phyloP scores from a whole-genome alignment of 2,113 vertebrate genomes.

The Chrysemys picta region DNA sequence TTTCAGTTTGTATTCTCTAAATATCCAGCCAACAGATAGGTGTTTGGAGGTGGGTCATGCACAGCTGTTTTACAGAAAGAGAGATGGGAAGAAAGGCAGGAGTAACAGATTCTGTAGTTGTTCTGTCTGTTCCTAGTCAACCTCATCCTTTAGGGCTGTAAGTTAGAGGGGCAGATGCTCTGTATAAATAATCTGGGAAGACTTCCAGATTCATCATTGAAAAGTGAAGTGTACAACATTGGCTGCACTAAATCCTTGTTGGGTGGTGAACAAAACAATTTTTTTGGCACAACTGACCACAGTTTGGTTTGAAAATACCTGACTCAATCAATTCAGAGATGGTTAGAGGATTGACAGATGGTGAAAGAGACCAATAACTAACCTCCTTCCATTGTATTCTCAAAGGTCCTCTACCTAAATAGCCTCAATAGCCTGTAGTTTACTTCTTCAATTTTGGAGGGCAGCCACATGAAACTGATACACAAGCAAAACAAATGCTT shows the following conservation, averaged over 20 bases:
- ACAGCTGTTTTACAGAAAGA: not conserved
- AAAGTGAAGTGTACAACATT: not conserved
- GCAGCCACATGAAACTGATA: conserved; percentile 50
- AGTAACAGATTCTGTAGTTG: not conserved
- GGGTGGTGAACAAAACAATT: not conserved
- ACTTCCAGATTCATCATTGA: conserved; percentile 6
- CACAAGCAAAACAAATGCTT: conserved; percentile 55
- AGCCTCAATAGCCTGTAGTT: conserved; percentile 24
- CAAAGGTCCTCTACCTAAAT: not conserved
- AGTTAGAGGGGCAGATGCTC: conserved; percentile 6
- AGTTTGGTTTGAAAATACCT: conserved; percentile 35
- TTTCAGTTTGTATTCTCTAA: conserved; percentile 27
- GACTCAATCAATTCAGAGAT: not conserved
- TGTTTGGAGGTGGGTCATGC: not conserved
- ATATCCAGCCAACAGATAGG: not conserved
- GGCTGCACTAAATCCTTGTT: not conserved
- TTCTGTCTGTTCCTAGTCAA: not conserved
- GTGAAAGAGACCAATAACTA: conserved; percentile 31
- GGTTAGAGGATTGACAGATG: conserved; percentile 54
- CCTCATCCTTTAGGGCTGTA: not conserved
- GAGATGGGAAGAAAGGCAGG: conserved; percentile 5
- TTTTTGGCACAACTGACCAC: not conserved
- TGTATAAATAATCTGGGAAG: conserved; percentile 27
- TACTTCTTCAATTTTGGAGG: conserved; percentile 51
- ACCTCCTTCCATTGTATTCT: conserved; percentile 18